phyloP scores from a whole-genome alignment of 2,797 vertebrate species.

The Podarcis lilfordi region DNA sequence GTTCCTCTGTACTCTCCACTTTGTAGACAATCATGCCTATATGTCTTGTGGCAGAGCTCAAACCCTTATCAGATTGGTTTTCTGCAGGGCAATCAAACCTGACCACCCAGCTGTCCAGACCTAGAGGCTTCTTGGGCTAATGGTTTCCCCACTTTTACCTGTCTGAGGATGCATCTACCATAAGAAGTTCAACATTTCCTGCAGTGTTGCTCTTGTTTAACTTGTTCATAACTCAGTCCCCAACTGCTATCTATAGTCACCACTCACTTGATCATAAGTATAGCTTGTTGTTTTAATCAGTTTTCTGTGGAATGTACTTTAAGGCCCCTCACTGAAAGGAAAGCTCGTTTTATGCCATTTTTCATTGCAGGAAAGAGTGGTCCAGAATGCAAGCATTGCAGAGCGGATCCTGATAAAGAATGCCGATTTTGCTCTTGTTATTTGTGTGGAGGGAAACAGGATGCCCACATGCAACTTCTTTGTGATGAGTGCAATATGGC shows the following conservation, averaged over 20 bases:
- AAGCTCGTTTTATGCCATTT: conserved; percentile 42
- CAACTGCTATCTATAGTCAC: no score
- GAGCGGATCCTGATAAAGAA: conserved; percentile 92
- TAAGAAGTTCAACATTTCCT: no score
- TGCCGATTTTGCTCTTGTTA: conserved; percentile 97
- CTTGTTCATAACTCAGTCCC: no score
- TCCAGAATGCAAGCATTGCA: conserved; percentile 97
- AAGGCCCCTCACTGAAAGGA: not conserved
- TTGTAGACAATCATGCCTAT: no score
- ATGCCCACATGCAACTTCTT: conserved; percentile 96
- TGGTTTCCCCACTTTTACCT: no score
- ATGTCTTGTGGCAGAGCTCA: no score
- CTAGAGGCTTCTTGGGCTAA: no score
- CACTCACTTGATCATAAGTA: not conserved
- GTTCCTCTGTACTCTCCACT: no score
- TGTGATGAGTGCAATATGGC: conserved; percentile 99
- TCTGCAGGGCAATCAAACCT: not conserved
- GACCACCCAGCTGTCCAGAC: not conserved
- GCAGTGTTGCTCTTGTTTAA: no score
- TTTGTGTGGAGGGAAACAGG: conserved; percentile 95
- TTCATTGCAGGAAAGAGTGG: conserved; percentile 91
- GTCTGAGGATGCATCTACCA: no score
- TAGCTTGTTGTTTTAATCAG: not conserved
- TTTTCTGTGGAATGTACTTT: not conserved
- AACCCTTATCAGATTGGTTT: no score